These are phyloP conservation scores for Taphrorychus bicolor DNA, from an alignment of 2,888 invertebrate species.

Conservation along the genomic window DNA sequence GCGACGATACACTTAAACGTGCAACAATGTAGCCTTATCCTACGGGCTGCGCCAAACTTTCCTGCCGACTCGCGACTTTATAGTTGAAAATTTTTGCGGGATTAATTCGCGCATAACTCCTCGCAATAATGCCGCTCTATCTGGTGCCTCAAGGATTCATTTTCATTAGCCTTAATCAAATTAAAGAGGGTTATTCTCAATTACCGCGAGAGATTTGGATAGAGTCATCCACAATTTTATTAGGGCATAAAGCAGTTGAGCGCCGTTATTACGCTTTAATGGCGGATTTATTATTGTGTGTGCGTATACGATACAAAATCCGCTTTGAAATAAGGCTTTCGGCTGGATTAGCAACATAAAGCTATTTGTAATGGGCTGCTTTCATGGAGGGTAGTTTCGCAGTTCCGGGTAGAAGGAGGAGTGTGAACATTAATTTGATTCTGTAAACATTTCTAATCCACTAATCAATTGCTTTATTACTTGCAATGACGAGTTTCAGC, in stretches of 20 bases:
- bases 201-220: conserved; percentile 37
- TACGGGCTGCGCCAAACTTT: background rate
- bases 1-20: too few species aligned
- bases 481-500: too few species aligned
- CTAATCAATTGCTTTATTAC: too few species aligned
- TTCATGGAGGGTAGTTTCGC: background rate
- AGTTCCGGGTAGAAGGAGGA: background rate
- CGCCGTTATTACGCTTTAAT: conserved; percentile 38
- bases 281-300: conserved; percentile 36
- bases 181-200: conserved; percentile 32
- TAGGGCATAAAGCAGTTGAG: conserved; percentile 36
- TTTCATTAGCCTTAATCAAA: conserved; percentile 32
- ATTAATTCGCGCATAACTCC: conserved; percentile 6
- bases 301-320: conserved; percentile 36
- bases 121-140: conserved; percentile 3
- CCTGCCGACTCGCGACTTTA: background rate
- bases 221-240: conserved; percentile 36
- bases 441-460: too few species aligned
- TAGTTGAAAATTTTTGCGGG: background rate
- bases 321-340: conserved; percentile 28
- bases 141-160: conserved; percentile 12
- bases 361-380: conserved; percentile 19
- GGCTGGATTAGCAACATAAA: conserved; percentile 30
- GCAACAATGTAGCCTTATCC: too few species aligned
- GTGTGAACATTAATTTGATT: too few species aligned